Base-by-base conservation (phyloP, 2,113 vertebrate genomes). In the human (Homo sapiens) region DNA sequence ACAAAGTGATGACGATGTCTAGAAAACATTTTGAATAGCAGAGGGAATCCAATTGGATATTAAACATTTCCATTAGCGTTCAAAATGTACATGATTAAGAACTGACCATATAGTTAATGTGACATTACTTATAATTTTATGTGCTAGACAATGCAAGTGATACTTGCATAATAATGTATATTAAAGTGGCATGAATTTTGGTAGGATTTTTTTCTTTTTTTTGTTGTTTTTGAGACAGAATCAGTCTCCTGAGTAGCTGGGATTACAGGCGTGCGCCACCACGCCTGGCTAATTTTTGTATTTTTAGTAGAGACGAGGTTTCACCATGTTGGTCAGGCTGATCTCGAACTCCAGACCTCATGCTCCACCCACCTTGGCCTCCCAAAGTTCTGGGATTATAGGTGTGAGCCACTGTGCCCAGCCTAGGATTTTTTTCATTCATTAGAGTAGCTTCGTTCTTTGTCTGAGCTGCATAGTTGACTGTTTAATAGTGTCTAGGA, bases 391-490 rank as follows among this genome's bases (percentile, higher is more conserved):
- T 55, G 52, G 52, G 52, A 55, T 55, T 55, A 20, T 18, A 20
- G 18, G 52, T 7, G 18, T 55, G 52, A 55, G 52, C 52, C 52
- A 55, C 52, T 1, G 45, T 55, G 52, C 52, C 52, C 0, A 6
- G 52, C 18, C 52, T 55, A 55, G 52, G 18, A 55, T 55, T 55
- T 55, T 55, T 76, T 27, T 95, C 52, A 52, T 55, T 86, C 57
- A 48, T 48, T 96, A 64, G 20, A 78, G 70, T 68, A 73, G 16
- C 20, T 72, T 94, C 66, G 16, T 94, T 85, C 68, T 96, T 91
- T 94, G 48, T 85, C 64, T 93, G 57, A 96, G 27, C 72, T 89
- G 20, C 12, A 8, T 30, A 89, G 35, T 92, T 96, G 86, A 89
- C 48, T 48, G 0, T 78, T 64, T 87, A 32, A 79, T 32, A 75